Percentiles rank a stretch among this genome's conserved stretches.
These are phyloP conservation scores for Hirtodrosophila trivittata DNA, from an alignment of 2,888 invertebrate genomes.

Conservation along the genomic window DNA sequence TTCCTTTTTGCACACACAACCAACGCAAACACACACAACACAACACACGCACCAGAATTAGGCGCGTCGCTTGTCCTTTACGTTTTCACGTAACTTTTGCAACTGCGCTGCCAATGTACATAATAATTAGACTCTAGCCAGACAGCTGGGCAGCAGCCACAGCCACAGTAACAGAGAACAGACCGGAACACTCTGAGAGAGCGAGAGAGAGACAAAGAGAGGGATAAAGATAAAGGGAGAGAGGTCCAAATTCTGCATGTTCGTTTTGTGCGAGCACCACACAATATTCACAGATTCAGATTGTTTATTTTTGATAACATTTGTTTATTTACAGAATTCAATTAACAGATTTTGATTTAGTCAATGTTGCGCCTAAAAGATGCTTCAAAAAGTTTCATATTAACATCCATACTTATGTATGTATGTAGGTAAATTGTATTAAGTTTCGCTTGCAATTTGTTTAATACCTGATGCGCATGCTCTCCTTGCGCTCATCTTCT, in stretches of 20 bases:
- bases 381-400: no score
- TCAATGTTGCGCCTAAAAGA: slow-evolving; percentile 47
- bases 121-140: slow-evolving; percentile 58
- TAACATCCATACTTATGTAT: no score
- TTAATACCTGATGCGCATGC: slow-evolving; percentile 31
- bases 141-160: slow-evolving; percentile 52
- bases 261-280: background rate
- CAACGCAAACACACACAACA: slow-evolving; percentile 10
- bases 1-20: slow-evolving; percentile 44
- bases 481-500: slow-evolving; percentile 5
- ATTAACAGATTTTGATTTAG: background rate
- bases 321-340: slow-evolving; percentile 4
- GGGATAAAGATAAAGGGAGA: slow-evolving; percentile 21
- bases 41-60: slow-evolving; percentile 16
- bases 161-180: slow-evolving; percentile 32
- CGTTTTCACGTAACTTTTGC: slow-evolving; percentile 75
- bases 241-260: background rate
- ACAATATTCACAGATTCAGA: no score
- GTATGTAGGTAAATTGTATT: no score
- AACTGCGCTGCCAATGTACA: slow-evolving; percentile 68
- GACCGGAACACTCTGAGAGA: slow-evolving; percentile 25
- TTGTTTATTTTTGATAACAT: background rate
- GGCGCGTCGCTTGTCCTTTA: slow-evolving; percentile 58
- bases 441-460: slow-evolving; percentile 25
- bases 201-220: slow-evolving; percentile 22